These are phyloP conservation scores for Hyposmocoma kahamanoa DNA, from an alignment of 1,140 invertebrate genomes.

Conservation along the genomic window DNA sequence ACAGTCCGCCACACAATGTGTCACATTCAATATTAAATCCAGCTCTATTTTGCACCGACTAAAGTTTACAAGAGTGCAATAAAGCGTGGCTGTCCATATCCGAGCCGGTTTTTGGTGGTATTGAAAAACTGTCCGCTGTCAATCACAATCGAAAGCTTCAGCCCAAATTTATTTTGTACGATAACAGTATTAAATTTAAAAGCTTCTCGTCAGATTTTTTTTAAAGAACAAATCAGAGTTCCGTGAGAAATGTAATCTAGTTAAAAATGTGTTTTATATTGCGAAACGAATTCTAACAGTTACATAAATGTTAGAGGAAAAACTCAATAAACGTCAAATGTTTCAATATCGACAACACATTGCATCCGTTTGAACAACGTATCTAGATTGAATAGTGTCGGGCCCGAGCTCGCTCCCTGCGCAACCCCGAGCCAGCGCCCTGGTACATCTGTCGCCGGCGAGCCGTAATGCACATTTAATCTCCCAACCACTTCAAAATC, in stretches of 20 bases:
- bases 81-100: no score
- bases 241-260: no score
- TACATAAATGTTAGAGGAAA: constrained; percentile 6
- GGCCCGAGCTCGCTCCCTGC: neutral
- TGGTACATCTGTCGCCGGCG: constrained; percentile 50
- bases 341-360: constrained; percentile 16
- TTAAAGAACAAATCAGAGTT: no score
- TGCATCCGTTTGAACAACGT: constrained; percentile 11
- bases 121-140: no score
- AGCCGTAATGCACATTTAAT: constrained; percentile 63
- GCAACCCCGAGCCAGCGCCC: constrained; percentile 7
- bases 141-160: no score
- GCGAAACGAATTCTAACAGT: no score
- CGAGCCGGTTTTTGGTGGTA: no score
- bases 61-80: no score
- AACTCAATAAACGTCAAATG: constrained; percentile 21
- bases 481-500: constrained; percentile 59
- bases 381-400: constrained; percentile 3
- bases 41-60: neutral
- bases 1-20: neutral
- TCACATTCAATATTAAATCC: neutral
- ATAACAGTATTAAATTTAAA: no score
- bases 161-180: no score
- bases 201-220: no score
- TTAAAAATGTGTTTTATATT: no score